phyloP scores from a whole-genome alignment of 2,797 vertebrate genomes.

The Sebastes steindachneri region DNA sequence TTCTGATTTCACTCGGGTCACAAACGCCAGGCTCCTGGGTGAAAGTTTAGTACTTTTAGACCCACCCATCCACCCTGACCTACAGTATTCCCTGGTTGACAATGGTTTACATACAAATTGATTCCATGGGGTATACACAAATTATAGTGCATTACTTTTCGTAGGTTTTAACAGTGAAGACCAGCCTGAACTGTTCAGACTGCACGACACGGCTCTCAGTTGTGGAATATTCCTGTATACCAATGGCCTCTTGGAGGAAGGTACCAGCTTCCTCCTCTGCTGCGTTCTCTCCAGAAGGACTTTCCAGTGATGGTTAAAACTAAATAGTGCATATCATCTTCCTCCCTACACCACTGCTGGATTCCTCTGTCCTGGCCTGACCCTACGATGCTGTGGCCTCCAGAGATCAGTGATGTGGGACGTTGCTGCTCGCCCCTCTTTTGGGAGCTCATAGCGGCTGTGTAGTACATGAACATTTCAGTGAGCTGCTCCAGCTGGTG shows the following conservation, averaged over 20 bases:
- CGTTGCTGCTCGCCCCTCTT: not conserved
- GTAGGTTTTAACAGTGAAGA: too few species aligned
- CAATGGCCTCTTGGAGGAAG: not conserved
- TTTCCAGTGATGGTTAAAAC: not conserved
- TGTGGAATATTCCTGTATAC: not conserved
- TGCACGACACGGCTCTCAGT: not conserved
- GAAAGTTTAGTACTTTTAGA: too few species aligned
- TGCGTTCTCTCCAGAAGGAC: not conserved
- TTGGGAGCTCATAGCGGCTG: not conserved
- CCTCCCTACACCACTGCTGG: not conserved
- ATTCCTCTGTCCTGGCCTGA: not conserved
- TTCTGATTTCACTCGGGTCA: too few species aligned
- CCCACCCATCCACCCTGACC: too few species aligned
- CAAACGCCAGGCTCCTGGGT: too few species aligned
- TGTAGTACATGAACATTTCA: slow-evolving; percentile 1
- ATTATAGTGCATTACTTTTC: too few species aligned
- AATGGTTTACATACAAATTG: too few species aligned
- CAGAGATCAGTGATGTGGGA: not conserved
- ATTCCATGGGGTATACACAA: too few species aligned
- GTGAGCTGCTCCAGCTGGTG: not conserved
- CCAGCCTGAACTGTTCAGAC: not conserved
- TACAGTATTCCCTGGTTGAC: too few species aligned
- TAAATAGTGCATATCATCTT: not conserved
- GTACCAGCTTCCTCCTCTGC: too few species aligned
- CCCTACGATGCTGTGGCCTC: not conserved